phyloP scores from a whole-genome alignment of 92 coral and sea anemone species.

The Umimayanthus kanabou region DNA sequence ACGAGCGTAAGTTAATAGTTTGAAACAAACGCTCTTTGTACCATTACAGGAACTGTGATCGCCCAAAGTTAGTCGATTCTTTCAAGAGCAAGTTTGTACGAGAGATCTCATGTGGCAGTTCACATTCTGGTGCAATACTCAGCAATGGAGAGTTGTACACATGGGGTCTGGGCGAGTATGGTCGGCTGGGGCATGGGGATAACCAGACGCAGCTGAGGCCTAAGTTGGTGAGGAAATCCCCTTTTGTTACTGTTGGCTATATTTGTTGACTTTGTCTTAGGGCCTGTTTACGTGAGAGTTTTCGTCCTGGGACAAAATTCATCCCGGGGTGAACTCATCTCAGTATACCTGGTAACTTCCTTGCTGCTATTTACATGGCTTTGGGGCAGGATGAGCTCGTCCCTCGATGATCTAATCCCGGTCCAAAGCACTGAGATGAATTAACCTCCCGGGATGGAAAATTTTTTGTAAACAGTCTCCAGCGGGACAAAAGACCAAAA shows the following conservation, averaged over 20 bases:
- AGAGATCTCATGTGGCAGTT: constrained; percentile 95
- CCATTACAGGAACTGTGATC: constrained; percentile 77
- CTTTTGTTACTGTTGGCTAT: not conserved
- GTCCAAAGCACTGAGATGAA: too few species aligned
- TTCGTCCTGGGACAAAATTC: too few species aligned
- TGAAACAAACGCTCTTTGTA: not conserved
- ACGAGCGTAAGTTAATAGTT: too few species aligned
- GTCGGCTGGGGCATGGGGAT: constrained; percentile 98
- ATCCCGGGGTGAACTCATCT: too few species aligned
- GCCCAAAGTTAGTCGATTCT: constrained; percentile 83
- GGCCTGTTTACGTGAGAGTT: too few species aligned
- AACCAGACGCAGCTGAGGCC: constrained; percentile 84
- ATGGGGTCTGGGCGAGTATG: constrained; percentile 90
- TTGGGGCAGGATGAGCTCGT: too few species aligned
- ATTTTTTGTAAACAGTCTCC: too few species aligned
- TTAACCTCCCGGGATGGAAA: too few species aligned
- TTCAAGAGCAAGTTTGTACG: constrained; percentile 86
- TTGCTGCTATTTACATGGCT: too few species aligned
- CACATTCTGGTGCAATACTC: constrained; percentile 93
- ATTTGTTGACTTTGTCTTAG: not conserved
- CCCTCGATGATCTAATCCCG: too few species aligned
- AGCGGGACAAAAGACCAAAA: too few species aligned
- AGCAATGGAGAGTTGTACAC: constrained; percentile 86
- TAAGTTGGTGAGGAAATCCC: constrained; percentile 59
- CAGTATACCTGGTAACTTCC: too few species aligned